Base-by-base conservation (phyloP, 2,888 invertebrate species). In the Carabus problematicus region DNA sequence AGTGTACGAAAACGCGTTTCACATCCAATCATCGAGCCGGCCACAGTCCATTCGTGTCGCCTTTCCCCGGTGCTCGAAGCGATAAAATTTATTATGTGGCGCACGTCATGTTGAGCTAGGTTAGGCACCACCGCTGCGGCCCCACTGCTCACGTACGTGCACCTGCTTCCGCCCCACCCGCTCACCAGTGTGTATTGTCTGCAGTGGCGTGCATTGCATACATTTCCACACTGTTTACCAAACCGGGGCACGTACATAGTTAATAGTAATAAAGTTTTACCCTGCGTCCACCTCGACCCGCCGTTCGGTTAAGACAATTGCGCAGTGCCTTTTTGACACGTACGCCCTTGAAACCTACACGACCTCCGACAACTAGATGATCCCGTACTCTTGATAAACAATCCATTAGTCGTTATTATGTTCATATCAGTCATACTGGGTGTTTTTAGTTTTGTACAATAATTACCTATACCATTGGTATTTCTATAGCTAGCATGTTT, bases 81-180 rank as follows among this genome's bases (percentile, higher is more conserved):
- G 54, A 60, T 60, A 59, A 60, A 67, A 67, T 67, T 67, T 67
- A 60, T 60, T 67, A 67, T 67, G 67, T 52, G 12, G 12, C 16
- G 8, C 60, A 60, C 67, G 67, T 67, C 60, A 60, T 49, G 56
- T 67, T 67, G 67, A 49, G 67, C 67, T 67, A 67, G 67, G 67
- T 67, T 67, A 67, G 67, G 67, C 45, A 8, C 61, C 14, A 29
- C 29, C 7, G 45, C 39, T 39, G 9, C 12, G 41, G 41, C 14
- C 43, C 11, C 61, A n/a, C n/a, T n/a, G 47, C 14, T 11, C 45
- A 61, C 19, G 43, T 16, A 61, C 61, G 19, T 29, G 59, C 59
- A 47, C 40, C 49, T 52, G 58, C 14, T 41, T 47, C 39, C 47
- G 47, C 9, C 14, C 9, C 18, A 16, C 52, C 9, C 47, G 1